These are phyloP conservation scores for Adoxophyes honmai DNA, from an alignment of 1,140 invertebrate genomes.

Conservation along the genomic window DNA sequence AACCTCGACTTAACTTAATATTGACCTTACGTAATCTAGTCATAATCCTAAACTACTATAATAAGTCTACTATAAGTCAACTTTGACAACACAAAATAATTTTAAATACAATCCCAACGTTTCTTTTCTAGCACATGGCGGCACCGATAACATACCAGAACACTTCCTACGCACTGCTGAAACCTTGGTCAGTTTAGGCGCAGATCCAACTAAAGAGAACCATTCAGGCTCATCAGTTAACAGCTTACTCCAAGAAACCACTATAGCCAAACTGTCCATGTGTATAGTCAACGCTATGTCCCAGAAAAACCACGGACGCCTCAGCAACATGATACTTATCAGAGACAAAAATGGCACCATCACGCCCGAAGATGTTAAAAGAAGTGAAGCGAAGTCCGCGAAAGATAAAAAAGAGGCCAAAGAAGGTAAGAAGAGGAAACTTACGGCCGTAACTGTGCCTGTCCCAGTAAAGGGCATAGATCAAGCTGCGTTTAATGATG, in stretches of 20 bases:
- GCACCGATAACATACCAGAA: slow-evolving; percentile 32
- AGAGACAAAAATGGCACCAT: slow-evolving; percentile 34
- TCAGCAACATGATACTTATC: slow-evolving; percentile 27
- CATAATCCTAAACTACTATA: neutral
- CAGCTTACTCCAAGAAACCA: slow-evolving; percentile 40
- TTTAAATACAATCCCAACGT: no score
- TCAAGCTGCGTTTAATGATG: no score
- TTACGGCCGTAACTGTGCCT: neutral
- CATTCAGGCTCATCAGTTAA: slow-evolving; percentile 38
- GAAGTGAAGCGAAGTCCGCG: neutral
- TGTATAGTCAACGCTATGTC: slow-evolving; percentile 47
- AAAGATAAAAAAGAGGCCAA: neutral
- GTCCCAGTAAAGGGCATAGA: neutral
- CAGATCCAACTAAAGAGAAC: slow-evolving; percentile 41
- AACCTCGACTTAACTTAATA: no score
- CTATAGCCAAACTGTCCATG: slow-evolving; percentile 33
- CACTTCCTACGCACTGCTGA: slow-evolving; percentile 45
- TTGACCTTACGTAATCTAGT: no score
- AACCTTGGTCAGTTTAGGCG: slow-evolving; percentile 40
- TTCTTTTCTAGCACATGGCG: slow-evolving; percentile 35
- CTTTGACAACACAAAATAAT: no score
- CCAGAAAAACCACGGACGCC: slow-evolving; percentile 20
- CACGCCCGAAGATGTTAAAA: slow-evolving; percentile 16
- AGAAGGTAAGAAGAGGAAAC: neutral
- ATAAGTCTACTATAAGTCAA: no score